Evolutionary conservation across 2,888 invertebrate species (phyloP).

Genomic region (Glomeris marginata): DNA sequence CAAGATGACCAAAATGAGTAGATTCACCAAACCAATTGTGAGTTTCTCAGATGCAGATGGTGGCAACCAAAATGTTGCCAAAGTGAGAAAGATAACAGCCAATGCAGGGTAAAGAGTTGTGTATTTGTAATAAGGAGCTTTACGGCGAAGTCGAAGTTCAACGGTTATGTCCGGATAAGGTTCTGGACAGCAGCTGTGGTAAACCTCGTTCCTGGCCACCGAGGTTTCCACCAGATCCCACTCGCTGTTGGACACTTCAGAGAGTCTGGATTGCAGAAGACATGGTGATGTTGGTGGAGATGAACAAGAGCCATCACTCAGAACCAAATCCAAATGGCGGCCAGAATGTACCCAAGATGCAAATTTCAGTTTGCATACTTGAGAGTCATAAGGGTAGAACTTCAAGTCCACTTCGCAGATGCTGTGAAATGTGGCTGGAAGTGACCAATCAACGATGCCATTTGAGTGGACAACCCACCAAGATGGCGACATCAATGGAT

Average conservation of each 20-base stretch:
- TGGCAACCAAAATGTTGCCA: conserved; percentile 10
- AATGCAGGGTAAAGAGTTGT: conserved; percentile 6
- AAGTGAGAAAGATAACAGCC: background rate
- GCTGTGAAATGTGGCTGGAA: conserved; percentile 7
- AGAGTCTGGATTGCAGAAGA: background rate
- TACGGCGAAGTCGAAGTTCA: conserved; percentile 1
- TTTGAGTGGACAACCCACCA: background rate
- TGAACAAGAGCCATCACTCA: background rate
- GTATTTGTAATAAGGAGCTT: conserved; percentile 8
- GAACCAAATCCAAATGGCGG: conserved; percentile 4
- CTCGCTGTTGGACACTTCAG: conserved; percentile 4
- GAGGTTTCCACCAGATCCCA: conserved; percentile 6
- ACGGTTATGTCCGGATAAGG: conserved; percentile 6
- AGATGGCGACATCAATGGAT: background rate
- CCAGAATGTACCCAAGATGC: conserved; percentile 4
- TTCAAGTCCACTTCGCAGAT: conserved; percentile 6
- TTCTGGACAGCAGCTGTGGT: conserved; percentile 8
- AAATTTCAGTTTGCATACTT: conserved; percentile 6
- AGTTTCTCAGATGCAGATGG: conserved; percentile 7
- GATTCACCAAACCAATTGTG: background rate
- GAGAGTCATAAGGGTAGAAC: conserved; percentile 8
- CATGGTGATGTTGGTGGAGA: background rate
- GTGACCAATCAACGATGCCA: conserved; percentile 6
- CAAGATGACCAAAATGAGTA: conserved; percentile 5
- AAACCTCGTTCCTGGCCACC: background rate